phyloP scores from a whole-genome alignment of 2,113 vertebrate genomes.

The Mixornis gularis region DNA sequence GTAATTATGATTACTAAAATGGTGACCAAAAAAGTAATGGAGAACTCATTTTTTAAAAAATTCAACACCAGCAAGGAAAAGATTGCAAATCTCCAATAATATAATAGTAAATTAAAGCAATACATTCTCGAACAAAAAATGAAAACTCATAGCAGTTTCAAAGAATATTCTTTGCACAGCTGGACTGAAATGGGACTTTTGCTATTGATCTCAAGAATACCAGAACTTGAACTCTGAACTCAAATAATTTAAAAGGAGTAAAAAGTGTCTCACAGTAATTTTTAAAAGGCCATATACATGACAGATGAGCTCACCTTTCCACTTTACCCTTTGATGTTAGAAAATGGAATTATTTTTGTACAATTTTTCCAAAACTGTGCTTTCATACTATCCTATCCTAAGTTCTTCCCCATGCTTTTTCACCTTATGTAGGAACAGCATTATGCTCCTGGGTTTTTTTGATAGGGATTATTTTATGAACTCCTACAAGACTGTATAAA shows the following conservation, averaged over 20 bases:
- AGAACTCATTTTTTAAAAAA: neutral
- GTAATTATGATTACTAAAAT: neutral
- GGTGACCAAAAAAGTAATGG: neutral
- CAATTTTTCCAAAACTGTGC: neutral
- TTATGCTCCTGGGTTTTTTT: neutral
- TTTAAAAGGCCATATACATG: conserved; percentile 20
- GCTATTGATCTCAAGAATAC: conserved; percentile 18
- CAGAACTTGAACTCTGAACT: conserved; percentile 39
- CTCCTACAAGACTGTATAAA: neutral
- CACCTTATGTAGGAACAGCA: neutral
- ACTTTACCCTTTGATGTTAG: neutral
- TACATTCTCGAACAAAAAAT: neutral
- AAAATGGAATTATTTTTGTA: neutral
- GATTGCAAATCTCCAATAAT: neutral
- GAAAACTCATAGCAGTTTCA: neutral
- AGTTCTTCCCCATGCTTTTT: neutral
- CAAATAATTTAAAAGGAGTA: conserved; percentile 34
- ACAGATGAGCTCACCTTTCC: conserved; percentile 8
- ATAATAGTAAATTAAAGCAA: conserved; percentile 20
- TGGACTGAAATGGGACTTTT: conserved; percentile 2
- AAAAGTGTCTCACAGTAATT: conserved; percentile 19
- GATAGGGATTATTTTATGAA: neutral
- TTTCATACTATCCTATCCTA: neutral
- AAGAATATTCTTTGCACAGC: neutral
- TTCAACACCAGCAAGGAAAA: neutral